Conservation (phyloP, 2,797 vertebrate species). For the Cheirogaleus major region DNA sequence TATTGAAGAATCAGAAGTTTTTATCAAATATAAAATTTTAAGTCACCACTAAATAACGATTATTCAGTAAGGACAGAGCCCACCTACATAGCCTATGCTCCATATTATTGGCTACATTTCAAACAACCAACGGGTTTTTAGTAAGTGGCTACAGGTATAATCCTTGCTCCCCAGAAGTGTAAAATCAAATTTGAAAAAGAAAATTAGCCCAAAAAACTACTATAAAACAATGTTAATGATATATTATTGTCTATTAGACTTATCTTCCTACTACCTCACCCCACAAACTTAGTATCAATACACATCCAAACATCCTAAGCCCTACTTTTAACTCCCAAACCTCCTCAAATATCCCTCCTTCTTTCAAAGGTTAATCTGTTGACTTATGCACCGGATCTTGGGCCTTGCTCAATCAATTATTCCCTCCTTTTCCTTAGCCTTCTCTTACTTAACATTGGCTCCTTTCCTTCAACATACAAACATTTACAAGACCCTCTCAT, state of each 20-base stretch:
- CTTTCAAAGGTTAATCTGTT: neutral
- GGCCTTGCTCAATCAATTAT: neutral
- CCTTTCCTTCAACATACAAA: neutral
- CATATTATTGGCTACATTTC: neutral
- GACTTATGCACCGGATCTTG: neutral
- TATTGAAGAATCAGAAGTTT: slow-evolving; percentile 17
- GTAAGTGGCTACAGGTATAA: neutral
- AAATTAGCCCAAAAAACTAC: neutral
- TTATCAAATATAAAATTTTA: slow-evolving; percentile 29
- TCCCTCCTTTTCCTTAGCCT: neutral
- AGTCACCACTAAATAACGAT: neutral
- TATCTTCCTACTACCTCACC: neutral
- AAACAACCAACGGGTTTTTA: neutral
- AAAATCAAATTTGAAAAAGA: slow-evolving; percentile 42
- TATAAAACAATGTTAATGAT: neutral
- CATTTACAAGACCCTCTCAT: neutral
- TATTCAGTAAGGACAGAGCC: neutral
- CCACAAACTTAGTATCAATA: neutral
- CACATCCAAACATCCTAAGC: neutral
- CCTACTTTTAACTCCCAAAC: neutral
- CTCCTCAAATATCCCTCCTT: neutral
- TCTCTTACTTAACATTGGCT: neutral
- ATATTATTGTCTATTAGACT: neutral
- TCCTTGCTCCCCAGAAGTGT: neutral
- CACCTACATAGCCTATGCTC: neutral